phyloP scores from a whole-genome alignment of 2,888 invertebrate genomes.

The Dolichopus griseipennis region DNA sequence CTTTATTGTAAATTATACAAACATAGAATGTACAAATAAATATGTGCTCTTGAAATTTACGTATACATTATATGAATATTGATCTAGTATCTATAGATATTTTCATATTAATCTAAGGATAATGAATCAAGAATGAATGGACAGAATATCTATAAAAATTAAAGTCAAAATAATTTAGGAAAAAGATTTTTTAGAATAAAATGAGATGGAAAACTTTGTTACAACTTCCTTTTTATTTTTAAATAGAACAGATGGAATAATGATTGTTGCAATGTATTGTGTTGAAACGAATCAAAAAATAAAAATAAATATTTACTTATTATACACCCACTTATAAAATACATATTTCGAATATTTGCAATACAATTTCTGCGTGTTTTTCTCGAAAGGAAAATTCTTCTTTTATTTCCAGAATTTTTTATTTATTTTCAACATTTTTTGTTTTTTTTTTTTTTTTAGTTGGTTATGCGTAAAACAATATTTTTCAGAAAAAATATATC shows the following conservation, averaged over 20 bases:
- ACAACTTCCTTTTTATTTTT: neutral
- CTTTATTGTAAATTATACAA: too few species aligned
- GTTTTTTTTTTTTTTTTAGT: neutral
- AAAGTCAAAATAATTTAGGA: neutral
- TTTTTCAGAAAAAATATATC: neutral
- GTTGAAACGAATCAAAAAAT: neutral
- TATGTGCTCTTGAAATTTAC: too few species aligned
- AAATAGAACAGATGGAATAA: neutral
- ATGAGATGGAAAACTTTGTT: too few species aligned
- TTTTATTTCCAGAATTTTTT: neutral
- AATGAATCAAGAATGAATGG: too few species aligned
- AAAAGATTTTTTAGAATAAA: neutral
- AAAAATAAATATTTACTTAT: too few species aligned
- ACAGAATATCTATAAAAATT: neutral
- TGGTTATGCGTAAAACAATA: conserved; percentile 3
- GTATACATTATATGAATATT: too few species aligned
- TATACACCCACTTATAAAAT: too few species aligned
- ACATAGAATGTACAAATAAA: too few species aligned
- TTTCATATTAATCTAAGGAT: too few species aligned
- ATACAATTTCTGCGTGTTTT: too few species aligned
- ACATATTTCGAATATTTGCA: too few species aligned
- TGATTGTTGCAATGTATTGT: neutral
- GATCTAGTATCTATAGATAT: too few species aligned
- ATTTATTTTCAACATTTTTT: neutral
- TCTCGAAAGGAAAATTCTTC: neutral